Conservation (phyloP, 2,888 invertebrate species). For the Pecten maximus region DNA sequence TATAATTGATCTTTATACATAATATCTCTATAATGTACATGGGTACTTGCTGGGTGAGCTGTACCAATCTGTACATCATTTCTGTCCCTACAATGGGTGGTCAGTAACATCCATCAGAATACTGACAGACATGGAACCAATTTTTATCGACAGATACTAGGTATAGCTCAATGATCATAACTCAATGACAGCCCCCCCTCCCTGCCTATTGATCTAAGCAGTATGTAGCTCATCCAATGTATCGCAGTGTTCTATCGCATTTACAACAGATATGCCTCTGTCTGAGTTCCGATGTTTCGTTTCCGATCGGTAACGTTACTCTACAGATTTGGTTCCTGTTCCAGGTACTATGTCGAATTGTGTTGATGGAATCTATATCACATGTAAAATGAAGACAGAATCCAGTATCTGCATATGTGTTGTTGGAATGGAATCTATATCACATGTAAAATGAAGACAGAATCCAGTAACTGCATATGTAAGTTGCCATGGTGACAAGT, state of each 20-base stretch:
- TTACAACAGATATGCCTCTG: constrained; percentile 1
- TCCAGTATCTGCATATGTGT: not conserved
- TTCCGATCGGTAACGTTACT: not conserved
- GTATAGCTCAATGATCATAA: constrained; percentile 22
- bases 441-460: not conserved
- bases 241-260: constrained; percentile 31
- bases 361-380: not conserved
- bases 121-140: not conserved
- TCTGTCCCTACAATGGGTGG: not conserved
- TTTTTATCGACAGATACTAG: constrained; percentile 26
- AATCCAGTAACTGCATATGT: not conserved
- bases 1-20: not conserved
- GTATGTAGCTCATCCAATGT: constrained; percentile 33
- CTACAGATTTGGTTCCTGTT: not conserved
- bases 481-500: not conserved
- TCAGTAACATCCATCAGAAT: not conserved
- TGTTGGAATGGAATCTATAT: not conserved
- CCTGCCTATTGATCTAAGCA: constrained; percentile 16
- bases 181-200: constrained; percentile 13
- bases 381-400: not conserved
- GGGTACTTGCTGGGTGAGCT: too few species aligned
- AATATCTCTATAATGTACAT: not conserved
- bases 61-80: not conserved
- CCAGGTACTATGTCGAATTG: not conserved
- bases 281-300: not conserved